Percentiles rank a stretch among this genome's conserved stretches.
These are phyloP conservation scores for Gallinago paraguaiae DNA, from an alignment of 2,113 vertebrate species.

Conservation along the genomic window DNA sequence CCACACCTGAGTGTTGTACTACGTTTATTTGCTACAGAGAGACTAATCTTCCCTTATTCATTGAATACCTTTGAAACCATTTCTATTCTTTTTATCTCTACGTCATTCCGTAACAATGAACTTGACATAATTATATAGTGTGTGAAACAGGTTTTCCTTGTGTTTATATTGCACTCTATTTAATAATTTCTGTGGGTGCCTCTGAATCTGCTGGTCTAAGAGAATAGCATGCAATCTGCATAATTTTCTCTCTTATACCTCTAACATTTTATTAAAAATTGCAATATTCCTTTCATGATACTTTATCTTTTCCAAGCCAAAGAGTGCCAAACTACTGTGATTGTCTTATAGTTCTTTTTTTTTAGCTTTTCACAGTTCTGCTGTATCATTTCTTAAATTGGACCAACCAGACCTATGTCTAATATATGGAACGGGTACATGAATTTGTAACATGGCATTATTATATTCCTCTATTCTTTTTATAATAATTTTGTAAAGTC, in stretches of 20 bases:
- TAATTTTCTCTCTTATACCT: conserved; percentile 7
- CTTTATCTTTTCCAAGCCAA: conserved; percentile 4
- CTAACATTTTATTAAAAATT: not conserved
- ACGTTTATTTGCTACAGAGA: not conserved
- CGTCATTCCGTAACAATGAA: not conserved
- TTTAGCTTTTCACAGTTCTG: not conserved
- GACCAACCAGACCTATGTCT: not conserved
- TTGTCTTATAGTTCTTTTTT: not conserved
- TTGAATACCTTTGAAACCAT: not conserved
- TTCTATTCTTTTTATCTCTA: not conserved
- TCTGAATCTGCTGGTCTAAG: conserved; percentile 19
- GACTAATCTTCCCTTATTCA: not conserved
- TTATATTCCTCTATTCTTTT: not conserved
- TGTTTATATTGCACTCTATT: conserved; percentile 17
- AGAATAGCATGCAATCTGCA: not conserved
- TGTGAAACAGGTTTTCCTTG: conserved; percentile 7
- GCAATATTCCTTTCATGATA: not conserved
- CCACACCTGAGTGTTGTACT: not conserved
- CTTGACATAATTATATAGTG: not conserved
- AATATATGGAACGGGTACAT: not conserved
- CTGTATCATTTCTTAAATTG: not conserved
- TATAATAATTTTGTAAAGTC: not conserved
- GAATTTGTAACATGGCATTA: not conserved
- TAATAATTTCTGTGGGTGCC: conserved; percentile 9
- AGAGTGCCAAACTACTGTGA: not conserved